Evolutionary conservation across 2,113 vertebrate species (phyloP).

Genomic region (Gavia stellata): DNA sequence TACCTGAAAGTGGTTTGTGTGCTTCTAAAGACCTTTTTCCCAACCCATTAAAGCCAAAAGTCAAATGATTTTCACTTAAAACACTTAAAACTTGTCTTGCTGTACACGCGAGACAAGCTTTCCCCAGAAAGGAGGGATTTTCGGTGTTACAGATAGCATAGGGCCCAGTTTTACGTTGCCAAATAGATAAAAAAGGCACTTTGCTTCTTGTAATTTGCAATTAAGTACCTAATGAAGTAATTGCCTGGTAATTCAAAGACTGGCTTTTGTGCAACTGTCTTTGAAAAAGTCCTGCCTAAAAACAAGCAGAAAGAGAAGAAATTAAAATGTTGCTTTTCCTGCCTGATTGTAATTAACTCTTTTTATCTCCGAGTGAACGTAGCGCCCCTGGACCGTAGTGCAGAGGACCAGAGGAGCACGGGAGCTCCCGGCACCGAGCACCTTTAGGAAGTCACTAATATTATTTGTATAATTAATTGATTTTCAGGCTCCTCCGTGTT

Average conservation of each 20-base stretch:
- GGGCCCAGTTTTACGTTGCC: neutral
- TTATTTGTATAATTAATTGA: neutral
- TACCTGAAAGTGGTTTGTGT: neutral
- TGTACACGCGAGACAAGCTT: neutral
- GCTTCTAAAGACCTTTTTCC: neutral
- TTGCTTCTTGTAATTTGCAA: neutral
- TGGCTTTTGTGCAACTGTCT: neutral
- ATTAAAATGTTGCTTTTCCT: neutral
- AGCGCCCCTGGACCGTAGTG: neutral
- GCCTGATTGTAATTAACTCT: neutral
- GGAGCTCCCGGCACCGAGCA: fast-evolving
- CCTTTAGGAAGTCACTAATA: neutral
- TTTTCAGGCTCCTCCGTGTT: neutral
- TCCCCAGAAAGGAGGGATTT: neutral
- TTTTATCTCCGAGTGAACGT: fast-evolving
- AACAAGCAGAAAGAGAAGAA: neutral
- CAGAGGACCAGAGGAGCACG: neutral
- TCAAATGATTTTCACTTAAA: neutral
- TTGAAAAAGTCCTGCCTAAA: slow-evolving; percentile 8
- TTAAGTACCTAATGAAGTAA: slow-evolving; percentile 37
- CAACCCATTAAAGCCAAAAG: fast-evolving
- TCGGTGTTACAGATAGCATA: neutral
- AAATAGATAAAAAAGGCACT: neutral
- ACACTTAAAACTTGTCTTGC: neutral
- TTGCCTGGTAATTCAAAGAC: slow-evolving; percentile 18